Conservation (phyloP, 2,113 vertebrate species). For the Silurus glanis region DNA sequence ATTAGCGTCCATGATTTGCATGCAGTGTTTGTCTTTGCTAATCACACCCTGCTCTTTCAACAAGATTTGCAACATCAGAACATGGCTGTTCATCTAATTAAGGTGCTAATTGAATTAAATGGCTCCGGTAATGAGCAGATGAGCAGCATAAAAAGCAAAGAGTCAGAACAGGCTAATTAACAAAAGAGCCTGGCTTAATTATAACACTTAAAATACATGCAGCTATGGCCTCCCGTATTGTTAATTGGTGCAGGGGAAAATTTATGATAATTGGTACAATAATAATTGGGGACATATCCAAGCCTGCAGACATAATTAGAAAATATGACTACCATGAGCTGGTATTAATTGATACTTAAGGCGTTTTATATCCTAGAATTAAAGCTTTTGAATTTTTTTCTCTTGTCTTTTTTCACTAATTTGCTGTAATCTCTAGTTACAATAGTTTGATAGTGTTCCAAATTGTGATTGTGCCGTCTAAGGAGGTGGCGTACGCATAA, state of each 20-base stretch:
- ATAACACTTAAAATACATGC: constrained; percentile 95
- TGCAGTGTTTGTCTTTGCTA: constrained; percentile 92
- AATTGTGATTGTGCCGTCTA: neutral
- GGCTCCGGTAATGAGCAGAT: constrained; percentile 94
- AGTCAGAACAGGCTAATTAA: constrained; percentile 99
- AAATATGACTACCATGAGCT: constrained; percentile 71
- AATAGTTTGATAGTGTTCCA: constrained; percentile 4
- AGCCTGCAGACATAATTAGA: constrained; percentile 78
- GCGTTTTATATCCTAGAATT: constrained; percentile 52
- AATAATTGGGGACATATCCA: constrained; percentile 78
- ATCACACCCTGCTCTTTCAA: constrained; percentile 81
- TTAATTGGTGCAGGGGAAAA: constrained; percentile 95
- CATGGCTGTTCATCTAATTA: constrained; percentile 95
- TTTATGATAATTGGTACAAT: constrained; percentile 99
- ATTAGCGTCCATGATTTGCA: constrained; percentile 76
- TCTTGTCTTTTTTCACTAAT: neutral
- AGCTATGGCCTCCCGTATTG: constrained; percentile 82
- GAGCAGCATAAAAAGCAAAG: constrained; percentile 96
- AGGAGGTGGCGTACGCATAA: neutral
- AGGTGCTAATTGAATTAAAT: constrained; percentile 99
- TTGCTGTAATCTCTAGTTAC: neutral
- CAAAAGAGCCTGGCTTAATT: constrained; percentile 96
- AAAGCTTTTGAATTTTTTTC: neutral
- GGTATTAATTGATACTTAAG: constrained; percentile 78
- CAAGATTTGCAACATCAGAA: constrained; percentile 84